Conservation (phyloP, 1,140 invertebrate species). For the Heliothis subflexa region DNA sequence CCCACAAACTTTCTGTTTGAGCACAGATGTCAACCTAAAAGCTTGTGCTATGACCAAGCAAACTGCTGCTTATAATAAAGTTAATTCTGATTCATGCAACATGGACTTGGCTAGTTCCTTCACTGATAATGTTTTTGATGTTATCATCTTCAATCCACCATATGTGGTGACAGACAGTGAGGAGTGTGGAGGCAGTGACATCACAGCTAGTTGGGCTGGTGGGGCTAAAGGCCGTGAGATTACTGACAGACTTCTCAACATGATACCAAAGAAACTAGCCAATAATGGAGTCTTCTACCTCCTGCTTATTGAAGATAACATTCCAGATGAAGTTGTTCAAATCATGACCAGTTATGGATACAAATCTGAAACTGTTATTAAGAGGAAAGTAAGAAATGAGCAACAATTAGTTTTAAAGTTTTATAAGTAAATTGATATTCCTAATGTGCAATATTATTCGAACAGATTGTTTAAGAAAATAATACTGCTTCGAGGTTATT, state of each 20-base stretch:
- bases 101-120: constrained; percentile 89
- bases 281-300: constrained; percentile 93
- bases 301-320: constrained; percentile 94
- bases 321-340: constrained; percentile 90
- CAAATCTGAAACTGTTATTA: constrained; percentile 87
- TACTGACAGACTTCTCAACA: constrained; percentile 91
- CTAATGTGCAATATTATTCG: neutral
- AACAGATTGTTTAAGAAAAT: neutral
- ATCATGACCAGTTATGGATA: constrained; percentile 88
- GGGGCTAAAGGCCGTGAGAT: constrained; percentile 92
- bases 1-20: constrained; percentile 87
- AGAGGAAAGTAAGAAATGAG: constrained; percentile 91
- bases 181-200: constrained; percentile 88
- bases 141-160: constrained; percentile 98
- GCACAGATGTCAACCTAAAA: constrained; percentile 93
- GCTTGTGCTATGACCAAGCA: constrained; percentile 91
- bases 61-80: constrained; percentile 89
- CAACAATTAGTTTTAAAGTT: constrained; percentile 89
- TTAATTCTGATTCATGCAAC: constrained; percentile 88
- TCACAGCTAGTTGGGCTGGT: constrained; percentile 94
- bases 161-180: constrained; percentile 95
- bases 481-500: neutral
- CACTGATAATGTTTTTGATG: constrained; percentile 88
- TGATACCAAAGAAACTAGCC: constrained; percentile 88
- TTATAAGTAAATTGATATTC: constrained; percentile 60